These are phyloP conservation scores for Leptobrachium ailaonicum DNA, from an alignment of 2,113 vertebrate genomes.

Conservation along the genomic window DNA sequence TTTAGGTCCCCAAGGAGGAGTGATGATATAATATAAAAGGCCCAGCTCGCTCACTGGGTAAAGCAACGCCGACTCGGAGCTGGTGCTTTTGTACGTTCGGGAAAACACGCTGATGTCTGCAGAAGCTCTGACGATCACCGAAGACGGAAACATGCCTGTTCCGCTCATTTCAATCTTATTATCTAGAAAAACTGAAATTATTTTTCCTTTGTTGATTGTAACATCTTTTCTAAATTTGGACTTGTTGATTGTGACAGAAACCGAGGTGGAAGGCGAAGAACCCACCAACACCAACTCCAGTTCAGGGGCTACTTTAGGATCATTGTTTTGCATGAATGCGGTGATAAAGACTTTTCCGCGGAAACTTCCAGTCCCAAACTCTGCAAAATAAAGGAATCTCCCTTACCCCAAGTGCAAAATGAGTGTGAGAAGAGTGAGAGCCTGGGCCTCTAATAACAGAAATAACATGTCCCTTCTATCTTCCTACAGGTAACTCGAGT, in stretches of 20 bases:
- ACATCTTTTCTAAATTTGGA: fast-evolving
- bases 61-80: not conserved
- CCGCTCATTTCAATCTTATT: conserved; percentile 47
- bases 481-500: no score
- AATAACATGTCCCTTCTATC: no score
- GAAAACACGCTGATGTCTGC: conserved; percentile 51
- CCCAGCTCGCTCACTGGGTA: conserved; percentile 55
- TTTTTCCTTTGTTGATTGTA: fast-evolving
- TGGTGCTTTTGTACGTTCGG: fast-evolving
- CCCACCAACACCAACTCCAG: not conserved
- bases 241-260: fast-evolving
- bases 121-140: conserved; percentile 58
- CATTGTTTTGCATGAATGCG: not conserved
- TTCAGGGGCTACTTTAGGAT: fast-evolving
- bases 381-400: not conserved
- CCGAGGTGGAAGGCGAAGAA: fast-evolving
- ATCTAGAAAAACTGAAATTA: not conserved
- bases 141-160: conserved; percentile 32
- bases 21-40: conserved; percentile 68
- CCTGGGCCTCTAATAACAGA: no score
- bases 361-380: not conserved
- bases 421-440: no score
- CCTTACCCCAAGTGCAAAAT: no score
- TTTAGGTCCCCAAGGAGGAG: not conserved
- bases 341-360: conserved; percentile 20